phyloP scores from a whole-genome alignment of 1,140 invertebrate genomes.

The Meteorus sp. region DNA sequence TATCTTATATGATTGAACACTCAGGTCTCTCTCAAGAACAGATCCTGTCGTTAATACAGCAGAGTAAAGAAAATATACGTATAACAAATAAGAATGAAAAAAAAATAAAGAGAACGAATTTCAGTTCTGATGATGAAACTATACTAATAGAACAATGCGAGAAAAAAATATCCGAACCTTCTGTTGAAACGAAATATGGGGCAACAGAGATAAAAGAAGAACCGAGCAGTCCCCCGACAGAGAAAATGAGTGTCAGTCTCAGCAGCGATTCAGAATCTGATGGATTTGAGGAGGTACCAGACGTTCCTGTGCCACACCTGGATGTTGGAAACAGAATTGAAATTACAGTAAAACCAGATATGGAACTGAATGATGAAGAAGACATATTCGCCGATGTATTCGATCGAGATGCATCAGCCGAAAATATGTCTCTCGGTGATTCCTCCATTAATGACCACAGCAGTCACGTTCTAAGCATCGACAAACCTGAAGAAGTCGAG shows the following conservation, averaged over 20 bases:
- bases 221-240: background rate
- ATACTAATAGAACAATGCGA: background rate
- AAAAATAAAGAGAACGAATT: slow-evolving; percentile 3
- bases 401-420: background rate
- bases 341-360: slow-evolving; percentile 42
- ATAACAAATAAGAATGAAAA: slow-evolving; percentile 17
- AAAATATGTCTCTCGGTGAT: background rate
- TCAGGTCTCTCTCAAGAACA: slow-evolving; percentile 72
- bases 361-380: slow-evolving; percentile 35
- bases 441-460: background rate
- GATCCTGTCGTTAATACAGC: slow-evolving; percentile 61
- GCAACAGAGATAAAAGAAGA: background rate
- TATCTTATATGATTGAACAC: slow-evolving; percentile 73
- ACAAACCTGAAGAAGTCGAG: background rate
- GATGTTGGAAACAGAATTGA: slow-evolving; percentile 32
- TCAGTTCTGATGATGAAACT: background rate
- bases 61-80: slow-evolving; percentile 55
- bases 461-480: background rate
- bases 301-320: slow-evolving; percentile 34
- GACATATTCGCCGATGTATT: slow-evolving; percentile 32
- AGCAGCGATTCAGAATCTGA: slow-evolving; percentile 47
- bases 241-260: slow-evolving; percentile 1
- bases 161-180: background rate
- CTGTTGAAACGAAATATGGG: background rate
- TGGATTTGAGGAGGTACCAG: slow-evolving; percentile 53